Evolutionary conservation across 2,113 vertebrate species (phyloP).

Genomic region (Cyanocitta stelleri): DNA sequence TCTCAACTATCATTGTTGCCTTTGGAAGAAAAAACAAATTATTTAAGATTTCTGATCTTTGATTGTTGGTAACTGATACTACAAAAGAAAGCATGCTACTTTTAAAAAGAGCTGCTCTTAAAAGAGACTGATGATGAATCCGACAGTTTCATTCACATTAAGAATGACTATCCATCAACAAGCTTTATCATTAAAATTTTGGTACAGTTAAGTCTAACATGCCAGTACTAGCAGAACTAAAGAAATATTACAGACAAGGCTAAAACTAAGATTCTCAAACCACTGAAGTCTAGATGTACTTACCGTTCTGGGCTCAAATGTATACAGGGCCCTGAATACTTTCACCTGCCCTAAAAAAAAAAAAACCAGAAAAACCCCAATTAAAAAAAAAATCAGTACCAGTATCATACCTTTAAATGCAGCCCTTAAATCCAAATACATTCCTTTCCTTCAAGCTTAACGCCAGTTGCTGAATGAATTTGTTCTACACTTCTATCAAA

Average conservation of each 20-base stretch:
- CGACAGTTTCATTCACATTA: neutral
- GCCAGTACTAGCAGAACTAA: neutral
- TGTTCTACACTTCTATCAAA: neutral
- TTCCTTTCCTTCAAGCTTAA: neutral
- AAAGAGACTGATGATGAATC: neutral
- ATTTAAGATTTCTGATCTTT: neutral
- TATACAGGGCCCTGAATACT: slow-evolving; percentile 93
- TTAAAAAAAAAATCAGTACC: neutral
- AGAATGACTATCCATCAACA: neutral
- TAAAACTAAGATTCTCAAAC: neutral
- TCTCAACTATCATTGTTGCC: neutral
- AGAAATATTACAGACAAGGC: neutral
- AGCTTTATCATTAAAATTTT: neutral
- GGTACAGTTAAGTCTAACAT: neutral
- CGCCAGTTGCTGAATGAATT: neutral
- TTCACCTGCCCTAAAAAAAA: slow-evolving; percentile 88
- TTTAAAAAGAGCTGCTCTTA: neutral
- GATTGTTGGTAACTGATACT: neutral
- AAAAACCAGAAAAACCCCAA: neutral
- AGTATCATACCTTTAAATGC: neutral
- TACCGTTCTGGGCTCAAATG: slow-evolving; percentile 96
- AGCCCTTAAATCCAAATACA: neutral
- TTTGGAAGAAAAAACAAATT: neutral
- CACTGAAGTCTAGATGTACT: slow-evolving; percentile 50
- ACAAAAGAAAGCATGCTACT: neutral